Evolutionary conservation across 1,140 invertebrate species (phyloP).

Genomic region (Holotrichia oblita): DNA sequence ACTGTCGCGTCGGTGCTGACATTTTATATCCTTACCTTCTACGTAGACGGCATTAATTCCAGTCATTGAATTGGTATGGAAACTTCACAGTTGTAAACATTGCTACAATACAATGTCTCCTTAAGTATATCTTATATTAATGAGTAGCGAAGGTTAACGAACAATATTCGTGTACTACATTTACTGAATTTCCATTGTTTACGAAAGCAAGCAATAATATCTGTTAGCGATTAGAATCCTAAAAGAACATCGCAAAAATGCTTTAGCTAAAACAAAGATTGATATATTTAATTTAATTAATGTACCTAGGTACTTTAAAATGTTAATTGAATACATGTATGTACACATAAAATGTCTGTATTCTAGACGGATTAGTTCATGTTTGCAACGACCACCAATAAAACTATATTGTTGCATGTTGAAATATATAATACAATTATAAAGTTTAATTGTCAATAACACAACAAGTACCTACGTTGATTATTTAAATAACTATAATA

Average conservation of each 20-base stretch:
- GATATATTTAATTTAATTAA: background rate
- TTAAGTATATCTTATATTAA: background rate
- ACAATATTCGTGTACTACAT: background rate
- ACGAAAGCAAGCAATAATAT: background rate
- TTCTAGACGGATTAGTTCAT: no score
- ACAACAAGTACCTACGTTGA: no score
- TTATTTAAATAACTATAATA: no score
- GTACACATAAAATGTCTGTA: no score
- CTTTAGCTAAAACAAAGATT: background rate
- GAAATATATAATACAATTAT: no score
- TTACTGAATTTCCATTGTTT: background rate
- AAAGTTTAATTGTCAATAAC: no score
- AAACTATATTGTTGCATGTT: no score
- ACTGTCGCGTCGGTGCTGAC: background rate
- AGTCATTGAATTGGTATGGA: background rate
- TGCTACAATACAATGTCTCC: background rate
- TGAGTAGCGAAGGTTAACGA: background rate
- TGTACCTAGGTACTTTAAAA: no score
- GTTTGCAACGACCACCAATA: no score
- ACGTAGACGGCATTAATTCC: background rate
- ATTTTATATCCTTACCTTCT: constrained; percentile 3
- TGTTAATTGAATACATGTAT: no score
- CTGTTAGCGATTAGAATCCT: background rate
- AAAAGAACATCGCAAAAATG: background rate
- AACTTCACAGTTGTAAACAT: background rate